Conservation (phyloP, 1,140 invertebrate genomes). For the Diorhabda carinulata region DNA sequence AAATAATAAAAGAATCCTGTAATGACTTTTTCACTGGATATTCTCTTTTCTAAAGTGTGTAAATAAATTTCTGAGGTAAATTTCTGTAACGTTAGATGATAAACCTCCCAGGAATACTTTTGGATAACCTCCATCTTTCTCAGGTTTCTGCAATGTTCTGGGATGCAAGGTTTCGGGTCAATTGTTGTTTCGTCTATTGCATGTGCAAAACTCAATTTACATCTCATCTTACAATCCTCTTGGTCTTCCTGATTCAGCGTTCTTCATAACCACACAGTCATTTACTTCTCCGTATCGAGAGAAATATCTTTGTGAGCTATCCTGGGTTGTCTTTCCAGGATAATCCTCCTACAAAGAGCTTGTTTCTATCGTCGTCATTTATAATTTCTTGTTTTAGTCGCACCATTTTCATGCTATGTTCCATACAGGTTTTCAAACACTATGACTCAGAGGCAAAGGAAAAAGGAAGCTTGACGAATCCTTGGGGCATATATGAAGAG, state of each 20-base stretch:
- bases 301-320: constrained; percentile 90
- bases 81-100: constrained; percentile 90
- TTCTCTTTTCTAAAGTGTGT: constrained; percentile 90
- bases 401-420: too few species aligned
- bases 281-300: constrained; percentile 93
- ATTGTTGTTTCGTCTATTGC: constrained; percentile 89
- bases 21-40: constrained; percentile 66
- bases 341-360: constrained; percentile 94
- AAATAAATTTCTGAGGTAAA: constrained; percentile 85
- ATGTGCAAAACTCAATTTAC: constrained; percentile 86
- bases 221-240: constrained; percentile 96
- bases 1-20: background rate
- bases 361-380: constrained; percentile 54
- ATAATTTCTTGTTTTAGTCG: too few species aligned
- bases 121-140: constrained; percentile 81
- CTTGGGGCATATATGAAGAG: too few species aligned
- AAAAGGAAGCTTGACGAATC: too few species aligned
- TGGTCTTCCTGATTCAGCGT: constrained; percentile 93
- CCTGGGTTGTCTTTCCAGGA: constrained; percentile 97
- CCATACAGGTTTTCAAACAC: too few species aligned
- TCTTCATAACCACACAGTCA: constrained; percentile 98
- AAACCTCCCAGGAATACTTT: constrained; percentile 94
- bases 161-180: constrained; percentile 94
- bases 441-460: too few species aligned
- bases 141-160: constrained; percentile 83